Base-by-base conservation (phyloP, 1,140 invertebrate genomes). In the Drosophila sproati region DNA sequence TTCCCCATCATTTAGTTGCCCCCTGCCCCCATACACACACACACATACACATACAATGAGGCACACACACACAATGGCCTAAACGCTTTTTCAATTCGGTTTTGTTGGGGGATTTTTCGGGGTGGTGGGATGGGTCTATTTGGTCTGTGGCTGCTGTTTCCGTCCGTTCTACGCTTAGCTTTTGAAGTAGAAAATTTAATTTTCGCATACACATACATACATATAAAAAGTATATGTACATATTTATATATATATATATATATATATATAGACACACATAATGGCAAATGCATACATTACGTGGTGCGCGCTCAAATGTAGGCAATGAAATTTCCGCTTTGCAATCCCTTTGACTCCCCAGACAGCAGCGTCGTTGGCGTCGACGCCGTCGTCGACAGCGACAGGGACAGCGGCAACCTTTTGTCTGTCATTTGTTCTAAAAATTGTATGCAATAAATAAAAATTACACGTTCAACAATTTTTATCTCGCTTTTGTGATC, bases 381-480 rank as follows among this genome's bases (percentile, higher is more conserved):
- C 50, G 12, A 52, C 29, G 31, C 3, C 7, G 10, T n/a, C 47
- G 43, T n/a, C 8, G 32, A 7, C 57, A 48, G 57, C 43, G n/a
- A 43, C 57, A 8, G 43, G 41, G 6, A 28, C 28, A 8, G 59
- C 45, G 51, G 37, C 57, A 77, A 77, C 75, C 75, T 77, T 75
- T 80, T 83, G 63, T 75, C 77, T 85, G 81, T 89, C 85, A 89
- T 89, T 89, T 89, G 85, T 89, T 89, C 80, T 81, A 85, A 89
- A 82, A 89, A 89, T 89, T 89, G 85, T 89, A 85, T 81, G 86
- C 86, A 89, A 89, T 89, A 89, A 89, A 89, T 89, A 89, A 89
- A 89, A 89, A 89, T 89, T 89, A 89, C 85, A 89, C 85, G 85
- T 89, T 89, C 73, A 89, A 88, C 85, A 88, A 69, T 77, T 77